Evolutionary conservation across 2,113 vertebrate species (phyloP), one percentile per base, ranked within the genome.

Genomic region (Grammomys dolichurus): DNA sequence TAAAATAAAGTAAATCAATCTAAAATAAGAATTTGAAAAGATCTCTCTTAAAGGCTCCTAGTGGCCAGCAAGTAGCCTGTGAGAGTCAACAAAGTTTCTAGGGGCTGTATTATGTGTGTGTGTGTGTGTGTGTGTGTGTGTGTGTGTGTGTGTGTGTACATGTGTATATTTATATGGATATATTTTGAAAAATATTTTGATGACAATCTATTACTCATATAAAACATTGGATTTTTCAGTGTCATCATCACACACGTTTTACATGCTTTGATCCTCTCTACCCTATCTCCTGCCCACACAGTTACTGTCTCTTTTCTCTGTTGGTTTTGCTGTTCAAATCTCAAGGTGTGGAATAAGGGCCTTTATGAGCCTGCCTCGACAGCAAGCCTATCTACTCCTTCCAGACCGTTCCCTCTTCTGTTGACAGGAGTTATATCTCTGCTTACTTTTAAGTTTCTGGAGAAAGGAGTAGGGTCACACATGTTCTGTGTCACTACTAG

Each of bases 31-130:
- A 76, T 28, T 76, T 76, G 43, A 46, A 91, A 86, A n/a, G 31
- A 76, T 11, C 20, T 4, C 14, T 24, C 65, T 76, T 58, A n/a
- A 24, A 56, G 16, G 5, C 67, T 82, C 69, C 82, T 86, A n/a
- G 85, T 87, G 75, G 80, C 51, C 76, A 65, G 67, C 67, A 88
- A 56, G 48, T 67, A 88, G 87, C 26, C 87, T 63, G 12, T 81
- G 90, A 80, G 56, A 88, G 54, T 60, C 65, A 86, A 63, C 36
- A 84, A 84, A 95, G 7, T 75, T 96, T 94, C 60, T 24, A 48
- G 56, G 46, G 9, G 6, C 51, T 40, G 0, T 26, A 46, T 43
- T 1, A 11, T 65, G 1, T 40, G 31, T 69, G 65, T 69, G 28
- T 69, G 12, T 33, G 28, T 69, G 19, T 63, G 12, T 69, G 12